These are phyloP conservation scores for Scaptomyza hsui DNA, from an alignment of 1,140 invertebrate genomes.

Conservation along the genomic window DNA sequence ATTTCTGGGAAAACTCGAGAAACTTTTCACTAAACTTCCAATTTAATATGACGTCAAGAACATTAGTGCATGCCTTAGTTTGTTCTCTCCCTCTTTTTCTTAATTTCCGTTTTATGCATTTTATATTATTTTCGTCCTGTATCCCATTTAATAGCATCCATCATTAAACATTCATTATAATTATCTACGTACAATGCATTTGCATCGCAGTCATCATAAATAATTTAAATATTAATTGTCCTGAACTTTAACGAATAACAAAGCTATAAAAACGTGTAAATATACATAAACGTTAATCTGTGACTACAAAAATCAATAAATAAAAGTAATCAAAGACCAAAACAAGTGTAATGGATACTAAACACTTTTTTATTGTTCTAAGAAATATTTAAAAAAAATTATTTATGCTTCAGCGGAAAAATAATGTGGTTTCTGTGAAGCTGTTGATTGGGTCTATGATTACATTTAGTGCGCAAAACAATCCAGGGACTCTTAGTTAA, in stretches of 20 bases:
- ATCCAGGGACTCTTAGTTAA: neutral
- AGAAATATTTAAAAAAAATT: too few relatives aligned
- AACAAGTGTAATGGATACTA: neutral
- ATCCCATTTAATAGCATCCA: constrained; percentile 31
- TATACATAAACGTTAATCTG: constrained; percentile 52
- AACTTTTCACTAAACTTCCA: neutral
- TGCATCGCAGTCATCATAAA: constrained; percentile 46
- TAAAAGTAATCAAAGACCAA: constrained; percentile 6
- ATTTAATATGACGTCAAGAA: neutral
- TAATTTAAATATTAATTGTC: constrained; percentile 48
- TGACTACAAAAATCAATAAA: constrained; percentile 4
- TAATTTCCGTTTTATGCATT: constrained; percentile 18
- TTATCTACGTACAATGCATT: constrained; percentile 37
- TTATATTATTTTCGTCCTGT: constrained; percentile 16
- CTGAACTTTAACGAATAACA: constrained; percentile 31
- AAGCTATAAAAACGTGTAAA: constrained; percentile 67
- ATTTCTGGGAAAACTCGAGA: neutral
- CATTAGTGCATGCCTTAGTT: constrained; percentile 37
- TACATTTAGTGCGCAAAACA: neutral
- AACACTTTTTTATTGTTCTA: neutral
- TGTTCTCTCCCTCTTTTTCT: constrained; percentile 21
- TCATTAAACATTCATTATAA: constrained; percentile 51
- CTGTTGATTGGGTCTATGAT: constrained; percentile 24
- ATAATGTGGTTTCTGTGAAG: neutral
- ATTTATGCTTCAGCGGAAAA: too few relatives aligned